Evolutionary conservation across 1,140 invertebrate species (phyloP), one percentile per base, ranked within the genome.

Genomic region (Drosophila pseudoobscura): DNA sequence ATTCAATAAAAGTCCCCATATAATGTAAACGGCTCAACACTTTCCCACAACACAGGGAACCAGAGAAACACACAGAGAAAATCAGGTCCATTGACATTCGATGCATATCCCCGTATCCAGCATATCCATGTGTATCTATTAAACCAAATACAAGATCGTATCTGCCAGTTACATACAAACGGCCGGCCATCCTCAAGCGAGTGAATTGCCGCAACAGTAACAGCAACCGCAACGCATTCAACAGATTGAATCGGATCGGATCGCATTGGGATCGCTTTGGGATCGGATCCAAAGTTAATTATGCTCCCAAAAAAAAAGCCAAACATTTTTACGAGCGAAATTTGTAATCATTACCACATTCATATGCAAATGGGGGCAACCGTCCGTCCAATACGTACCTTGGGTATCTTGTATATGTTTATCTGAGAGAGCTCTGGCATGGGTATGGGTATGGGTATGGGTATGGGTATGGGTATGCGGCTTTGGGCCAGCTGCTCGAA

Each of bases 261-360:
- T 61, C 24, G 22, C 31, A 46, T 46, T 52, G 57, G 35, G 11
- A 39, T 31, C 8, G 29, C 20, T 20, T 20, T 20, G 29, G 29
- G 54, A 52, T 75, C 62, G 74, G 78, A 80, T 80, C 66, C 75
- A 82, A 82, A 78, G 82, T 85, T 85, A 85, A 85, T 85, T 85
- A 85, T 85, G 78, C 78, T 71, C 57, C 75, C 53, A 58, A 70
- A 76, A 76, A 80, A 73, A 73, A 74, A 83, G 72, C 75, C 76
- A 75, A 88, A 88, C 83, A 88, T 88, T 88, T 88, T 88, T 88
- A 88, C 83, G 83, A 88, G 83, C 83, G 83, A 88, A 88, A 88
- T 88, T 88, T 88, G 83, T 88, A 88, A 88, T 88, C 83, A 88
- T 88, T 88, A 87, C 83, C 83, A 88, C 83, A 88, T 88, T 88